Conservation (phyloP, 2,113 vertebrate species). For the Hippocampus guttulatus region DNA sequence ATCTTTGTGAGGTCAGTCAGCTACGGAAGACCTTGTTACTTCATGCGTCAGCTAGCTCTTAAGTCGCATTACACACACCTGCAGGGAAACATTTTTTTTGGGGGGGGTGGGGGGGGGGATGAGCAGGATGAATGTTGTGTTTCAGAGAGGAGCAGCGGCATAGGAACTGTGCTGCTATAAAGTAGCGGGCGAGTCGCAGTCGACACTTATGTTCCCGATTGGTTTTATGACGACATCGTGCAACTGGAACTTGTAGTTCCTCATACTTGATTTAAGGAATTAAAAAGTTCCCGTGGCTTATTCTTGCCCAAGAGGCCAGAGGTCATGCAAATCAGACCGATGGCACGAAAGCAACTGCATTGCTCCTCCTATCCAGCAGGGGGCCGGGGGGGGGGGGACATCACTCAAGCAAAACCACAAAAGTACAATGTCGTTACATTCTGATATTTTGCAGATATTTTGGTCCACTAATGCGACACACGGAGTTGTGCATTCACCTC, state of each 20-base stretch:
- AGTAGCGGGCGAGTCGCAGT: not conserved
- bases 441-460: too few relatives aligned
- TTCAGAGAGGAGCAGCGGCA: not conserved
- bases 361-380: too few relatives aligned
- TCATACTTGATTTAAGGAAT: not conserved
- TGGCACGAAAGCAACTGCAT: not conserved
- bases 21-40: not conserved
- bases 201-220: not conserved
- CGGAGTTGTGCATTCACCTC: too few relatives aligned
- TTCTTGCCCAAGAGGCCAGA: not conserved
- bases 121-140: not conserved
- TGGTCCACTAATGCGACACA: too few relatives aligned
- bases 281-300: not conserved
- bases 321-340: not conserved
- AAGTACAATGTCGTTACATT: too few relatives aligned
- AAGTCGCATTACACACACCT: not conserved
- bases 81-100: not conserved
- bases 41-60: not conserved
- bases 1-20: constrained; percentile 43
- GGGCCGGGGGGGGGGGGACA: too few relatives aligned
- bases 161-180: not conserved
- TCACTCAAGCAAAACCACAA: too few relatives aligned
- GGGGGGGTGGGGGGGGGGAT: not conserved
- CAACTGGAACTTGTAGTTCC: not conserved
- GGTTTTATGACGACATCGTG: not conserved